Percentiles rank a stretch among this genome's conserved stretches.
Evolutionary conservation across 1,140 invertebrate genomes (phyloP).

Genomic region (Oedothorax gibbosus): DNA sequence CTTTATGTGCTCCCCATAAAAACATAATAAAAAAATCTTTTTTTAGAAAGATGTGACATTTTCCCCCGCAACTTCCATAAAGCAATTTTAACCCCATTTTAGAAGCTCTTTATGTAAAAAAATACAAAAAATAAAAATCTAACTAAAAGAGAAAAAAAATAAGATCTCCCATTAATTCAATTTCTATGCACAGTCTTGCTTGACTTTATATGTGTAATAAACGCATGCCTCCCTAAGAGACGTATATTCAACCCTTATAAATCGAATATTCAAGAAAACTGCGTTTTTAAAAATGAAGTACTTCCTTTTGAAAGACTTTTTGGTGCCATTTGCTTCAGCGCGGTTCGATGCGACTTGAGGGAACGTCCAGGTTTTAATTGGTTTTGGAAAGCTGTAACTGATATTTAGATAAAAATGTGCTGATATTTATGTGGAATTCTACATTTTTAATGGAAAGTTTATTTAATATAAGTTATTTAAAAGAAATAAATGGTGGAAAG

Average conservation of each 20-base stretch:
- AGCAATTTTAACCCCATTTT: neutral
- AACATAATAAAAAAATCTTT: no score
- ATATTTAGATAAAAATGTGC: no score
- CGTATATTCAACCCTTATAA: constrained; percentile 12
- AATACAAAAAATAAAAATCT: neutral
- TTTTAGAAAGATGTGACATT: no score
- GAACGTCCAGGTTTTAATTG: no score
- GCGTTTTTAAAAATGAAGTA: constrained; percentile 54
- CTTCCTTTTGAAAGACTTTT: constrained; percentile 29
- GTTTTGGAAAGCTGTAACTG: no score
- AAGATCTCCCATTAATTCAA: constrained; percentile 31
- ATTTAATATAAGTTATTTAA: no score
- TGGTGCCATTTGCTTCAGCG: constrained; percentile 29
- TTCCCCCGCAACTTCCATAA: no score
- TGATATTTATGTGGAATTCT: no score
- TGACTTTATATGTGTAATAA: constrained; percentile 28
- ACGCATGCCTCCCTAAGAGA: neutral
- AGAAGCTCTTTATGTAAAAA: neutral
- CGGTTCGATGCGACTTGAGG: neutral
- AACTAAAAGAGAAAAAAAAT: neutral
- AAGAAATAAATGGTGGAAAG: no score
- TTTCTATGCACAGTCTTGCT: constrained; percentile 11
- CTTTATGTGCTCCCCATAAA: no score
- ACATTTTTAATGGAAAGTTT: no score
- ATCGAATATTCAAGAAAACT: constrained; percentile 54